Conservation (phyloP, 2,888 invertebrate species). For the Agonopterix subpropinquella region DNA sequence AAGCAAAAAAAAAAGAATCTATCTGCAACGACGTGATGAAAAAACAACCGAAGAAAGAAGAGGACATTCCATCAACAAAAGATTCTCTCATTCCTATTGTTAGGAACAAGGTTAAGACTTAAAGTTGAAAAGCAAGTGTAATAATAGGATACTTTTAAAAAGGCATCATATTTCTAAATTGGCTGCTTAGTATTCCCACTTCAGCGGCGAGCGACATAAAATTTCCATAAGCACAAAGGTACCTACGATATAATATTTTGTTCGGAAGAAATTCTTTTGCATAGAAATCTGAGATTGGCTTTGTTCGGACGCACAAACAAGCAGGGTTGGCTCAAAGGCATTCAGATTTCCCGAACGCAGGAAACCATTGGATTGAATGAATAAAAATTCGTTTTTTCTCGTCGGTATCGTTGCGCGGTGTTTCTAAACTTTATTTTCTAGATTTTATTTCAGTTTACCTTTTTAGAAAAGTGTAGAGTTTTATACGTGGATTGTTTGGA, state of each 20-base stretch:
- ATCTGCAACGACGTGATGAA: too few relatives aligned
- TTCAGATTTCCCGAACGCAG: constrained; percentile 29
- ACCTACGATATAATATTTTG: constrained; percentile 52
- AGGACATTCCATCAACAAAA: too few relatives aligned
- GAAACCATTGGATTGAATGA: constrained; percentile 34
- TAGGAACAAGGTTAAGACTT: too few relatives aligned
- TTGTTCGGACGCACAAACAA: constrained; percentile 59
- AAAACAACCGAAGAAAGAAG: too few relatives aligned
- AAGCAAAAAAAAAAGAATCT: too few relatives aligned
- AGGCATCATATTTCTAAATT: constrained; percentile 30
- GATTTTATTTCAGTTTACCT: background rate
- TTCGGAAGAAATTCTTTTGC: constrained; percentile 47
- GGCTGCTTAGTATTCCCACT: constrained; percentile 33
- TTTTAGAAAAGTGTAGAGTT: too few relatives aligned
- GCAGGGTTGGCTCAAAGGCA: constrained; percentile 48
- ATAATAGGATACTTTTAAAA: constrained; percentile 21
- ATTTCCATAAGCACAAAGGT: constrained; percentile 56
- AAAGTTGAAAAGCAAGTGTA: constrained; percentile 1
- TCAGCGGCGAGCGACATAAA: constrained; percentile 32
- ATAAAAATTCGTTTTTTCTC: constrained; percentile 20
- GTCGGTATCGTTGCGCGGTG: background rate
- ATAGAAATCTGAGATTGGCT: constrained; percentile 59
- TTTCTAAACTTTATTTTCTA: background rate
- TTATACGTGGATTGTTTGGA: too few relatives aligned
- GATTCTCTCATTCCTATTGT: too few relatives aligned